These are phyloP conservation scores for Iphiclides podalirius DNA, from an alignment of 2,888 invertebrate species.

Conservation along the genomic window DNA sequence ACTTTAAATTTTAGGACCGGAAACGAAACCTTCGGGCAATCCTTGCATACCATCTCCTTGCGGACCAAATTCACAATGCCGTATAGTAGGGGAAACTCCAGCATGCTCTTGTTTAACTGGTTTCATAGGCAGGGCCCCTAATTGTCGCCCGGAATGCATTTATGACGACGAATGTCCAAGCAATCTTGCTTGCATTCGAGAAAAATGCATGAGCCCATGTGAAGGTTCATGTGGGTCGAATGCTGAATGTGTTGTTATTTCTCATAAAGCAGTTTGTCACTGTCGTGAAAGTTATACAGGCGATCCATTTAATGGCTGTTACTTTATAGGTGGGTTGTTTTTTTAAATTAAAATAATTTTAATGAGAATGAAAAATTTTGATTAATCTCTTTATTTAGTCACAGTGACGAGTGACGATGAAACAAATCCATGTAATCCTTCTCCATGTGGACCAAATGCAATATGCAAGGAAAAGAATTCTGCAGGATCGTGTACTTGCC, in stretches of 20 bases:
- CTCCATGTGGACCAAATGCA: constrained; percentile 93
- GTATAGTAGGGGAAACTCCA: constrained; percentile 86
- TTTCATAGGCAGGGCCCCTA: constrained; percentile 90
- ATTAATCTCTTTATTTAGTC: constrained; percentile 69
- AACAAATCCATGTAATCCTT: constrained; percentile 89
- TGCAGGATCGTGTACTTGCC: constrained; percentile 90
- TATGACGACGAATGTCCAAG: constrained; percentile 92
- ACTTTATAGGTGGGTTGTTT: constrained; percentile 62
- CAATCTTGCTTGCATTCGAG: constrained; percentile 90
- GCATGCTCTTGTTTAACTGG: constrained; percentile 89
- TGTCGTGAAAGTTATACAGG: constrained; percentile 90
- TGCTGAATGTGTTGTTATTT: constrained; percentile 88
- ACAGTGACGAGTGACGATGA: constrained; percentile 82
- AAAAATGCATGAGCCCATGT: constrained; percentile 91
- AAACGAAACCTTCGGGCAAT: constrained; percentile 81
- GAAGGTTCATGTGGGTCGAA: constrained; percentile 90
- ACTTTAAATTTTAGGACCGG: constrained; percentile 67
- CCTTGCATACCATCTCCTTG: constrained; percentile 92
- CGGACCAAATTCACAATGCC: constrained; percentile 91
- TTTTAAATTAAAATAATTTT: neutral
- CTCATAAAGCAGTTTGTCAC: constrained; percentile 91
- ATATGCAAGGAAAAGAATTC: constrained; percentile 90
- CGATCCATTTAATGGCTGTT: constrained; percentile 90
- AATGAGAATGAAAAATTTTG: neutral
- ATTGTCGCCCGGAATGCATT: constrained; percentile 92